phyloP scores from a whole-genome alignment of 2,888 invertebrate species.

The Ferdinandea cuprea region DNA sequence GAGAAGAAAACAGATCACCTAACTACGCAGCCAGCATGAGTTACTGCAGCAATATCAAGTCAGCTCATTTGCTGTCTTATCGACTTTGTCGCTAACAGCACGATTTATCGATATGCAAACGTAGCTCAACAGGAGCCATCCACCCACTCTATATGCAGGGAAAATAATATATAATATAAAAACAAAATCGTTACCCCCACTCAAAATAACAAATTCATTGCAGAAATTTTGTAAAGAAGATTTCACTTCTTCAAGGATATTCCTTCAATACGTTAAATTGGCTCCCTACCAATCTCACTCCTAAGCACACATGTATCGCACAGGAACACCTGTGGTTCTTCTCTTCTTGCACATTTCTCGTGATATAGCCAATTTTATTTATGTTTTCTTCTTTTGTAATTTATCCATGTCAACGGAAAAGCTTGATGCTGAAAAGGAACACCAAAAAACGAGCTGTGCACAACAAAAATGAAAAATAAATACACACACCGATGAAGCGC shows the following conservation, averaged over 20 bases:
- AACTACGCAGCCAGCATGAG: too few species aligned
- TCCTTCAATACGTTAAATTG: background rate
- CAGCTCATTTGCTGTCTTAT: too few species aligned
- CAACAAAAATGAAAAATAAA: slow-evolving; percentile 4
- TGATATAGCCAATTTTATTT: slow-evolving; percentile 29
- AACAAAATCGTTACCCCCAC: background rate
- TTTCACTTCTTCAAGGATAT: background rate
- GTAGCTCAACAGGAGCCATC: too few species aligned
- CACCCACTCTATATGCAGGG: too few species aligned
- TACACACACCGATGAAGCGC: slow-evolving; percentile 24
- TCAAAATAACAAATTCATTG: background rate
- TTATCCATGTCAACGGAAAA: slow-evolving; percentile 52
- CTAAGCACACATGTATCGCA: slow-evolving; percentile 1
- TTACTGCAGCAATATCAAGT: too few species aligned
- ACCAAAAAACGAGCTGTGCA: background rate
- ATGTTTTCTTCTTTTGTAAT: slow-evolving; percentile 37
- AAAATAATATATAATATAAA: too few species aligned
- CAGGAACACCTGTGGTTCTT: slow-evolving; percentile 27
- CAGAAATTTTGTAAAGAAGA: background rate
- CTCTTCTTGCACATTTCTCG: background rate
- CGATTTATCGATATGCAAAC: too few species aligned
- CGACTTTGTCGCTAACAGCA: too few species aligned
- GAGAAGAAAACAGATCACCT: too few species aligned
- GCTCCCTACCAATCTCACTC: background rate
- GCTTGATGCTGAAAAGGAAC: slow-evolving; percentile 22